Evolutionary conservation across 37 sponge, comb jelly and placozoan genomes (phyloP).

Genomic region (Chondrilla cf. caribensis): DNA sequence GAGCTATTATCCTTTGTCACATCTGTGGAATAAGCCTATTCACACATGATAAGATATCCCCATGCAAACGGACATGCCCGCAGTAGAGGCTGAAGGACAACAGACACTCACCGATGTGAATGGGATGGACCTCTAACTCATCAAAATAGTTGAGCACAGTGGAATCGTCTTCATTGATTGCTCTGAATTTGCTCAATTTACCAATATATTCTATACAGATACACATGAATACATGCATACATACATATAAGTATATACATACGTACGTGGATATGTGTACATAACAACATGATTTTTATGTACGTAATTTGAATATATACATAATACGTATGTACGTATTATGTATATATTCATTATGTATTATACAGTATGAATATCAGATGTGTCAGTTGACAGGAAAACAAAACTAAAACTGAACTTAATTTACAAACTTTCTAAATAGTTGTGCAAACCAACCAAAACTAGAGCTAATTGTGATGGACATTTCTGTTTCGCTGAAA

Average conservation of each 20-base stretch:
- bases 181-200: conserved; percentile 55
- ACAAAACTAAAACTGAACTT: no score
- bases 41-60: not conserved
- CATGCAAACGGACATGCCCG: not conserved
- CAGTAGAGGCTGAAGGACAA: not conserved
- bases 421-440: no score
- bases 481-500: no score
- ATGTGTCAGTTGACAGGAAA: no score
- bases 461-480: no score
- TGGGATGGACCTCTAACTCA: conserved; percentile 91
- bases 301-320: no score
- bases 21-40: conserved; percentile 34
- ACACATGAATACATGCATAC: not conserved
- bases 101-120: conserved; percentile 47
- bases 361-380: no score
- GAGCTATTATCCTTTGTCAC: conserved; percentile 34
- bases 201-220: conserved; percentile 45
- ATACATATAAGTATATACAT: not conserved
- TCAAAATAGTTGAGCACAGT: conserved; percentile 96
- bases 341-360: no score
- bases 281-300: no score
- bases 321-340: no score
- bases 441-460: no score
- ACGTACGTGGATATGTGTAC: not conserved
- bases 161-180: conserved; percentile 74